These are phyloP conservation scores for Orycteropus afer DNA, from an alignment of 2,113 vertebrate genomes.

Conservation along the genomic window DNA sequence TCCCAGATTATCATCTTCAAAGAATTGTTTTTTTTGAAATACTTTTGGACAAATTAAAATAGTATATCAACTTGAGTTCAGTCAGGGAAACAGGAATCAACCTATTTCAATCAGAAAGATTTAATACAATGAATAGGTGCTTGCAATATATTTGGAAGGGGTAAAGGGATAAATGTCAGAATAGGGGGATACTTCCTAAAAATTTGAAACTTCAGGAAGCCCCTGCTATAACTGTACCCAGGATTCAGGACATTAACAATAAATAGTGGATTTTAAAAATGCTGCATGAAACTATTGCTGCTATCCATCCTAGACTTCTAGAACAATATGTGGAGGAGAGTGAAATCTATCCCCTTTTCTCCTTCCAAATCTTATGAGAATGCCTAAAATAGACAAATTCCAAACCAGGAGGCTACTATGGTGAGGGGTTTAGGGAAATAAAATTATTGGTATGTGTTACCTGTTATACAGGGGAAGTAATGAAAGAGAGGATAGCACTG, in stretches of 20 bases:
- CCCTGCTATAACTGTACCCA: background rate
- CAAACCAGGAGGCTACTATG: background rate
- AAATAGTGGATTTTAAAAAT: conserved; percentile 12
- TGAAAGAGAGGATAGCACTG: background rate
- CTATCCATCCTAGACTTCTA: background rate
- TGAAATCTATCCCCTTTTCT: background rate
- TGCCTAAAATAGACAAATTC: background rate
- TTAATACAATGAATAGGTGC: background rate
- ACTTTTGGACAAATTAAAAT: background rate
- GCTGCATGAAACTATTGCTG: background rate
- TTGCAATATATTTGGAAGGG: background rate
- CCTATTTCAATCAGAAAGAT: background rate
- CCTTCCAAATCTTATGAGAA: background rate
- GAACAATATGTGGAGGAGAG: background rate
- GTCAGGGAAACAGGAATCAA: background rate
- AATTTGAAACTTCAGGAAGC: background rate
- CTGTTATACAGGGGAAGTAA: background rate
- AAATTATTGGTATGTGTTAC: background rate
- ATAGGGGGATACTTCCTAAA: background rate
- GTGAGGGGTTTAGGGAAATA: background rate
- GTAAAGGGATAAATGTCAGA: background rate
- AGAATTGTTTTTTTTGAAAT: background rate
- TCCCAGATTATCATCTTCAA: conserved; percentile 3
- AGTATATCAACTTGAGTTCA: background rate
- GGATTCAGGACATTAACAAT: background rate